A percentile compares a stretch with the other conserved stretches of the same genome.
Evolutionary conservation across 2,113 vertebrate genomes (phyloP).

Genomic region (Gasterosteus nipponicus): DNA sequence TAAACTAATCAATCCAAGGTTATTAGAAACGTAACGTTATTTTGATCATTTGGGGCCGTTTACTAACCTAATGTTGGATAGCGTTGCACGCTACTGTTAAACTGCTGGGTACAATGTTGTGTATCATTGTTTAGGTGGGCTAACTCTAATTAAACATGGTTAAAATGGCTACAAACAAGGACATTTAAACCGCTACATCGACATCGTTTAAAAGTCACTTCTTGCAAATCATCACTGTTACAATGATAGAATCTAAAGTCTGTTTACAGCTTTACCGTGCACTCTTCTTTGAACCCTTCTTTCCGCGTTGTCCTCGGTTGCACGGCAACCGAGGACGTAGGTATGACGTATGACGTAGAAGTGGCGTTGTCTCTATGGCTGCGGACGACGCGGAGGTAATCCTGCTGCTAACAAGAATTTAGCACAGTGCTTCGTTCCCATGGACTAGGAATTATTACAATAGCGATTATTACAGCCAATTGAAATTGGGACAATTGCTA

Average conservation of each 20-base stretch:
- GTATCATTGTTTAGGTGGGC: not conserved
- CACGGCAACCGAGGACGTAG: conserved; percentile 51
- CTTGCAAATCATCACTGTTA: not conserved
- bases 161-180: not conserved
- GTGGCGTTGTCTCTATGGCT: conserved; percentile 79
- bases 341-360: conserved; percentile 53
- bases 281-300: not conserved
- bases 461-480: not conserved
- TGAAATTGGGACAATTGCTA: rapidly evolving
- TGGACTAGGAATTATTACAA: not conserved
- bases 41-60: not conserved
- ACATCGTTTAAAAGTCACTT: not conserved
- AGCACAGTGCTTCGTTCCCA: not conserved
- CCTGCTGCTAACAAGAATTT: conserved; percentile 15
- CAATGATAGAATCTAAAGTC: rapidly evolving
- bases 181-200: not conserved
- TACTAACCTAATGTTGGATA: not conserved
- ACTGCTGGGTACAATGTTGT: not conserved
- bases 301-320: conserved; percentile 19
- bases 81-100: not conserved
- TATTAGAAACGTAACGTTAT: not conserved
- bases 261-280: conserved; percentile 20
- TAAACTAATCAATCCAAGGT: not conserved
- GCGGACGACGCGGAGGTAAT: conserved; percentile 76
- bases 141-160: not conserved